A percentile compares a stretch with the other conserved stretches of the same genome.
Conservation (phyloP, 2,888 invertebrate genomes). For the Tipula helvola region DNA sequence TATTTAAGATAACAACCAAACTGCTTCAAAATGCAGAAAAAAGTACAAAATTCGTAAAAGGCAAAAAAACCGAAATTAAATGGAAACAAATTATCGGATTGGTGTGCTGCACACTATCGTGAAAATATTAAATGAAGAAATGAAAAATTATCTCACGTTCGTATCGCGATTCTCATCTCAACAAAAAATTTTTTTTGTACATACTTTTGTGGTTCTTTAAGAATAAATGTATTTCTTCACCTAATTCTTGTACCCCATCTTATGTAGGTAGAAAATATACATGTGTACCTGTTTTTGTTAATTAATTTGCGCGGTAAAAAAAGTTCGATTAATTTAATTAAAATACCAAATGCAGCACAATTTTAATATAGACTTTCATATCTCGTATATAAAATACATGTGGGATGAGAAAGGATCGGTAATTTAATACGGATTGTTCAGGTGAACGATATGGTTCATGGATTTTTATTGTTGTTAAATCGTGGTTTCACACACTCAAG, state of each 20-base stretch:
- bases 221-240: not conserved
- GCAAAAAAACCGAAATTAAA: not conserved
- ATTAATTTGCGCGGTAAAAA: not conserved
- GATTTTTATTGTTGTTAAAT: not conserved
- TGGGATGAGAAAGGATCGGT: not conserved
- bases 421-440: not conserved
- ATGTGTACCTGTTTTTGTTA: not conserved
- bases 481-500: no score
- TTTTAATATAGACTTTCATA: not conserved
- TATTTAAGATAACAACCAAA: not conserved
- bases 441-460: not conserved
- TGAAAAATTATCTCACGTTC: not conserved
- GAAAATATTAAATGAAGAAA: not conserved
- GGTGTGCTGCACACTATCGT: not conserved
- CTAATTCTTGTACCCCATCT: not conserved
- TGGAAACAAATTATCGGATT: not conserved
- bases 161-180: not conserved
- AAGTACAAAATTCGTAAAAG: not conserved
- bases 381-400: not conserved
- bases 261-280: not conserved
- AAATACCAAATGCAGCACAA: not conserved
- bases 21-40: not conserved
- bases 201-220: not conserved
- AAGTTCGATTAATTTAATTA: not conserved
- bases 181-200: not conserved